Percentiles rank a stretch among this genome's conserved stretches.
phyloP scores from a whole-genome alignment of 1,140 invertebrate species.

The Drosophila bifasciata region DNA sequence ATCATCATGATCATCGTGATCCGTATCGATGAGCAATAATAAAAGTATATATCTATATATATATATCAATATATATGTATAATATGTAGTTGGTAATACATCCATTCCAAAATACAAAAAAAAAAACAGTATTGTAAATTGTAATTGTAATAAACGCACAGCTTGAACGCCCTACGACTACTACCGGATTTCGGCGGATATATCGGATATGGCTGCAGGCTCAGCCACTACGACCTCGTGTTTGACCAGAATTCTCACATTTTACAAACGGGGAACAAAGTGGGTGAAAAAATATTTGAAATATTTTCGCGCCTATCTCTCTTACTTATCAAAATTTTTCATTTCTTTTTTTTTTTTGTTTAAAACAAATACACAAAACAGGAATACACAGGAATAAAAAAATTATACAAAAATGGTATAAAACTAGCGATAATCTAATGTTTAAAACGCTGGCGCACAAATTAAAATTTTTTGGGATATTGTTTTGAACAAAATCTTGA shows the following conservation, averaged over 20 bases:
- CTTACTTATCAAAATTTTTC: slow-evolving; percentile 21
- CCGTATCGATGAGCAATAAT: slow-evolving; percentile 43
- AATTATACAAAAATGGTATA: slow-evolving; percentile 27
- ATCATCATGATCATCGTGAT: slow-evolving; percentile 2
- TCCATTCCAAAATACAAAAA: slow-evolving; percentile 11
- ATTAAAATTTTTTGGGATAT: slow-evolving; percentile 23
- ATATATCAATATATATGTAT: slow-evolving; percentile 32
- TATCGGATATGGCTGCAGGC: slow-evolving; percentile 22
- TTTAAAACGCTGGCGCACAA: slow-evolving; percentile 53
- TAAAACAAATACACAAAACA: slow-evolving; percentile 61
- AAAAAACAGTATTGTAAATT: slow-evolving; percentile 16
- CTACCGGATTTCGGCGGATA: not conserved
- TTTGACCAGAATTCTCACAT: slow-evolving; percentile 74
- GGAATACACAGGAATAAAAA: slow-evolving; percentile 20
- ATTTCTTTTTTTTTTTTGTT: slow-evolving; percentile 38
- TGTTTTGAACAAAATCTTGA: slow-evolving; percentile 23
- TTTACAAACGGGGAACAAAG: slow-evolving; percentile 24
- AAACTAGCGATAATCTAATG: slow-evolving; percentile 57
- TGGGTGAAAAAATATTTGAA: slow-evolving; percentile 42
- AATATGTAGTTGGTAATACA: slow-evolving; percentile 24
- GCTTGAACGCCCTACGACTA: slow-evolving; percentile 12
- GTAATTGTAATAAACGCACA: slow-evolving; percentile 45
- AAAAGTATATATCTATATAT: slow-evolving; percentile 16
- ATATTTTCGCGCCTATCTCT: slow-evolving; percentile 33
- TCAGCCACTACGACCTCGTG: not conserved